Base-by-base conservation (phyloP, 2,113 vertebrate species). In the Brienomyrus longianalis region DNA sequence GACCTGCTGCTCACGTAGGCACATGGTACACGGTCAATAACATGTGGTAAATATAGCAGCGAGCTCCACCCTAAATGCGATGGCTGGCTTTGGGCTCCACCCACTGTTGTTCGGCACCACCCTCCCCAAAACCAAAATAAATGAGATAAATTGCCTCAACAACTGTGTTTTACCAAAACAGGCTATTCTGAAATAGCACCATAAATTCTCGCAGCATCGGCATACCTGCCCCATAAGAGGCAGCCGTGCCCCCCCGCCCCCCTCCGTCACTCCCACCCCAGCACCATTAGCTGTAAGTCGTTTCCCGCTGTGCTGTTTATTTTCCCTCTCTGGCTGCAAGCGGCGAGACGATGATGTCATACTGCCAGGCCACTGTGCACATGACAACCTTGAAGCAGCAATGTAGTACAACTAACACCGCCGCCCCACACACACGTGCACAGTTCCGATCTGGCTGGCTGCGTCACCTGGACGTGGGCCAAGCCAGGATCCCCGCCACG, bases 401-500 rank as follows among this genome's bases (percentile, higher is more conserved):
- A 56, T 88, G 47, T 11, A 7, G 23, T 47, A 43, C 80, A 83
- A 23, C 43, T 8, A 39, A 21, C 59, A 35, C 90, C 91, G 89
- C 51, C 87, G 62, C 21, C 74, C n/a, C 83, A 11, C 19, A 80
- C 89, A 50, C 21, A 23, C 59, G 23, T 43, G 23, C 48, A 13
- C 91, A 91, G 87, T 56, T 85, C 74, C 86, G 90, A 90, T 80
- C 66, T 27, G 13, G 27, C 66, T 89, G 54, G 62, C 86, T 23
- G 52, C 85, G 88, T 90, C 90, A 6, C 74, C 89, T 95, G 95
- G 95, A 93, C 74, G 86, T 1, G 47, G 86, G 94, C 93, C 95
- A 95, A 93, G 84, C 91, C 89, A 91, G 91, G 93, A 92, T 51
- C 70, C 88, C 17, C 21, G 88, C 91, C 47, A 90, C 7, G 80